phyloP scores from a whole-genome alignment of 2,113 vertebrate species.

The Fulica atra region DNA sequence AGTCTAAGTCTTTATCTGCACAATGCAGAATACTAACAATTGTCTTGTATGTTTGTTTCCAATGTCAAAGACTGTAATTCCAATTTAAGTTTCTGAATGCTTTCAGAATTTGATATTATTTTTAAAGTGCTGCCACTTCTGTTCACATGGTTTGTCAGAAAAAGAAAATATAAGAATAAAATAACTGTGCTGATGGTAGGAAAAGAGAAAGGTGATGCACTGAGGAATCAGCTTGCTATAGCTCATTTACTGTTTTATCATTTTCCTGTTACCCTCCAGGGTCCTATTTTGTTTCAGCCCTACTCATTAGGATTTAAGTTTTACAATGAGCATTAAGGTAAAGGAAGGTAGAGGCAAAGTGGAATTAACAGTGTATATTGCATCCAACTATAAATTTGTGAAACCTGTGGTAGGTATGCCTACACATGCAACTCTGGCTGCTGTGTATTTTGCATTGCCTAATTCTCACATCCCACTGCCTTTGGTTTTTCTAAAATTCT shows the following conservation, averaged over 20 bases:
- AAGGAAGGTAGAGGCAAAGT: neutral
- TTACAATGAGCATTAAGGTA: neutral
- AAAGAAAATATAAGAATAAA: neutral
- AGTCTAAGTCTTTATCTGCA: conserved; percentile 63
- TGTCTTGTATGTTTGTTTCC: conserved; percentile 54
- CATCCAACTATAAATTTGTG: neutral
- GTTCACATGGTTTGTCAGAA: neutral
- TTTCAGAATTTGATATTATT: conserved; percentile 45
- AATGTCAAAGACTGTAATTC: conserved; percentile 57
- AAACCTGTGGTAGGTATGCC: neutral
- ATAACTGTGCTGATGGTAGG: neutral
- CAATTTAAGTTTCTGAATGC: conserved; percentile 49
- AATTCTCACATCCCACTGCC: neutral
- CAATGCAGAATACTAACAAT: conserved; percentile 49
- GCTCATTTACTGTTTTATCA: conserved; percentile 2
- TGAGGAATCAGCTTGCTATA: neutral
- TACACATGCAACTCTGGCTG: neutral
- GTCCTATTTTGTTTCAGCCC: neutral
- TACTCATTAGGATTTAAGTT: neutral
- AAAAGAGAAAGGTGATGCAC: neutral
- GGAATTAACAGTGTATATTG: neutral
- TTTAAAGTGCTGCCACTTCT: conserved; percentile 30
- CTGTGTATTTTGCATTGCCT: neutral
- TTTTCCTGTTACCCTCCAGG: conserved; percentile 15
- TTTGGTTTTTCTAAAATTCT: neutral